Base-by-base conservation (phyloP, 2,888 invertebrate species). In the Salticus scenicus region DNA sequence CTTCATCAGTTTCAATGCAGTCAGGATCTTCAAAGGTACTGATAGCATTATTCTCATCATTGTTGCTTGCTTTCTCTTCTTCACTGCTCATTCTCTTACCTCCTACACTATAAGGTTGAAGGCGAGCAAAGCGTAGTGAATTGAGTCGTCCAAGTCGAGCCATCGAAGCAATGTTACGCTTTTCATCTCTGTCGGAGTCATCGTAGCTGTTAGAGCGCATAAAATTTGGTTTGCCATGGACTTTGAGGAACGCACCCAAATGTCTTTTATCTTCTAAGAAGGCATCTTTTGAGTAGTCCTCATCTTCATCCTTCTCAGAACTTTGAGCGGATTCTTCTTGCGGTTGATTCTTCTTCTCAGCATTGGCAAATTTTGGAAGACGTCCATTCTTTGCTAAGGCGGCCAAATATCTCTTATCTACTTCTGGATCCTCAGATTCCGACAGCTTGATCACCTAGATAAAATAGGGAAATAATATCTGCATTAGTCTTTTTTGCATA, bases 111-210 rank as follows among this genome's bases (percentile, higher is more conserved):
- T 74, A 51, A 0, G 85, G 74, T 28, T 74, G 79, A 31, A 63
- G 64, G 10, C 85, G 33, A 0, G 74, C 79, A 10, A 74, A 85
- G 1, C 81, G 75, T 24, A 76, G 47, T 1, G 80, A 70, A 31
- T 86, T 80, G 1, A 86, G 42, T 63, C 86, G 72, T 28, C 86
- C 87, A 8, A 87, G 41, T 14, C 83, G 51, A 12, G 87, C 87
- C 30, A 83, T 27, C 4, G 83, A 57, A 14, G 79, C 83, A 7
- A 84, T 57, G 12, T 84, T 87, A 42, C 87, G 64, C 41, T 87
- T 87, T 4, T 37, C 51, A 28, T 67, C 76, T 12, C 14, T 24
- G 27, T 33, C n/a, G 5, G 24, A 24, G n/a, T 51, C 30, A 31
- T 41, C 78, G 10, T 30, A 63, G 20, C 42, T 41, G 20, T 27